Evolutionary conservation across 2,888 invertebrate species (phyloP), one percentile per base, ranked within the genome.

Genomic region (Deilephila elpenor): DNA sequence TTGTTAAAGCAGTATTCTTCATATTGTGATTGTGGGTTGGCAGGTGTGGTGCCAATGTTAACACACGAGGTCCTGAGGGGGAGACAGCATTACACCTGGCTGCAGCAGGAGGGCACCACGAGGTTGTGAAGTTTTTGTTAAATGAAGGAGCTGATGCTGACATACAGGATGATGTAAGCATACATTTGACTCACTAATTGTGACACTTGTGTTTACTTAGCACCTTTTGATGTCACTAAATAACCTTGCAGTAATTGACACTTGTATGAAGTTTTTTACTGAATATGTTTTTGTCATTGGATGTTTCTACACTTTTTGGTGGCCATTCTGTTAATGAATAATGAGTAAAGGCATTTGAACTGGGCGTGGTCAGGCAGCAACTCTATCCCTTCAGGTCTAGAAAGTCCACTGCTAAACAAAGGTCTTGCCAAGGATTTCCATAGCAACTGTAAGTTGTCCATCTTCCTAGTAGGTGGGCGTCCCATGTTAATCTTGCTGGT

Each of bases 31-130:
- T 76, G 20, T 77, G 74, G 71, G 70, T 44, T 73, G 51, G 71
- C 95, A 95, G 96, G 86, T 96, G 96, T 84, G 97, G 97, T 77
- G 98, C 98, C 71, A 96, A 96, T 89, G 96, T 98, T 59, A 97
- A 97, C 89, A 96, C 95, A 84, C 91, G 96, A 80, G 98, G 98
- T 0, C 96, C 96, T 11, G 97, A 97, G 88, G 97, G 97, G 73
- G 97, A 98, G 84, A 97, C 97, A 6, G 96, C 98, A 44, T 92
- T 98, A 74, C 96, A 97, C 80, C 92, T 98, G 80, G 98, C 98
- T 20, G 97, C 98, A 17, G 97, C 97, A 70, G 97, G 97, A 56
- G 99, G 99, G 17, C 98, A 98, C 91, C 97, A 97, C 86, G 98
- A 98, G 88, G 96, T 98, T 82, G 97, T 98, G 8, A 97, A 97